Evolutionary conservation across 2,113 vertebrate genomes (phyloP), one percentile per base, ranked within the genome.

Genomic region (Sceloporus undulatus): DNA sequence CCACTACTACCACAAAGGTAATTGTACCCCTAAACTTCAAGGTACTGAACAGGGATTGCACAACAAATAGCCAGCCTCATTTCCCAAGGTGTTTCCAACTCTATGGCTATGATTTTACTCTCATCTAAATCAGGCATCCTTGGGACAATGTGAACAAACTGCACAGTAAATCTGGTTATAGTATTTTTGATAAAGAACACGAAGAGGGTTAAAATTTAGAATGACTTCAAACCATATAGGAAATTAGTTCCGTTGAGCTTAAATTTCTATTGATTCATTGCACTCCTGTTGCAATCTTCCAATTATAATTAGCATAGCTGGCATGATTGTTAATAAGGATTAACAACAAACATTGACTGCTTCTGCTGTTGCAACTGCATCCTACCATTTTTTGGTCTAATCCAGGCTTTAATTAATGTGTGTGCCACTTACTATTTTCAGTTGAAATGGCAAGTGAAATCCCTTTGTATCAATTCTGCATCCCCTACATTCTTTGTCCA

Each of bases 241-340:
- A 54, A 84, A 77, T 0, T 1, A 23, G 1, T 40, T 86, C 0
- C 0, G 62, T 5, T 2, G 54, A 65, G 85, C 42, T 48, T 77
- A 85, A 76, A 11, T 48, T 82, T 54, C 34, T 19, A 5, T 42
- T 27, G 40, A 29, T 21, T 40, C 79, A 1, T 19, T 52, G 0
- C 18, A 2, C 19, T 68, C 59, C 62, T 14, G n/a, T 71, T 59
- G 65, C 74, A 14, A 42, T 52, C 48, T 76, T 84, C 62, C 42
- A 86, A 86, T 86, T 85, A 86, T 78, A 78, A 78, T 78, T 86
- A 78, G 42, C 75, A 77, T 68, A 78, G 42, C 76, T 82, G 79
- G 78, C 29, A 1, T 9, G 0, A 77, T 19, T 21, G 52, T 16
- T 62, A 29, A 48, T 81, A 54, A 21, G 73, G 6, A 0, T 86